A percentile compares a stretch with the other conserved stretches of the same genome.
phyloP scores from a whole-genome alignment of 1,140 invertebrate species.

The Diabrotica undecimpunctata region DNA sequence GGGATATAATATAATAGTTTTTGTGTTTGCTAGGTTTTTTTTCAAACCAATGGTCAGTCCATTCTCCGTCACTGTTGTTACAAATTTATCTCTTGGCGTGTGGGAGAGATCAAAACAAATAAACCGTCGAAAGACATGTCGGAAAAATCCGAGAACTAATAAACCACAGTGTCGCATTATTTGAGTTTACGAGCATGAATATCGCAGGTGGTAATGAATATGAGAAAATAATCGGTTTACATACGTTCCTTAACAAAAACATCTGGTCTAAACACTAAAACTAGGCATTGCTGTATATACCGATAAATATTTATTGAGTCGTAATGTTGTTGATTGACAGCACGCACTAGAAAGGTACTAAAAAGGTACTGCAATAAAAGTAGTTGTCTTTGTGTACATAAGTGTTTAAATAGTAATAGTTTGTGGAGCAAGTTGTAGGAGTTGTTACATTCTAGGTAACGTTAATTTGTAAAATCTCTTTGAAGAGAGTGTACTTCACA shows the following conservation, averaged over 20 bases:
- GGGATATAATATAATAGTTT: no score
- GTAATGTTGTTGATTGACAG: not conserved
- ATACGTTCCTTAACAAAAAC: constrained; percentile 2
- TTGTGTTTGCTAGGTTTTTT: no score
- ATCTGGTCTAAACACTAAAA: constrained; percentile 8
- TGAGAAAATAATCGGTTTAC: constrained; percentile 11
- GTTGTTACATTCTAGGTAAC: no score
- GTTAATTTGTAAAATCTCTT: no score
- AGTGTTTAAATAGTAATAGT: no score
- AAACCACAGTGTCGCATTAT: constrained; percentile 8
- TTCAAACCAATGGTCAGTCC: no score
- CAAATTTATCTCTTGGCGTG: not conserved
- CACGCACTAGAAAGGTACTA: no score
- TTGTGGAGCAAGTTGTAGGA: no score
- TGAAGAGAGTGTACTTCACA: no score
- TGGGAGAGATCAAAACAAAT: constrained; percentile 13
- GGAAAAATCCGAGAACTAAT: constrained; percentile 7
- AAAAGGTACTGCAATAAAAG: no score
- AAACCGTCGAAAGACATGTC: not conserved
- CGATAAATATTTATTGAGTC: constrained; percentile 7
- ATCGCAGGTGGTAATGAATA: constrained; percentile 11
- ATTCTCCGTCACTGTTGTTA: no score
- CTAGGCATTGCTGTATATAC: constrained; percentile 6
- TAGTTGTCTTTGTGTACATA: no score
- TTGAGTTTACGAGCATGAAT: not conserved